phyloP scores from a whole-genome alignment of 2,797 vertebrate species.

The Merluccius polli region DNA sequence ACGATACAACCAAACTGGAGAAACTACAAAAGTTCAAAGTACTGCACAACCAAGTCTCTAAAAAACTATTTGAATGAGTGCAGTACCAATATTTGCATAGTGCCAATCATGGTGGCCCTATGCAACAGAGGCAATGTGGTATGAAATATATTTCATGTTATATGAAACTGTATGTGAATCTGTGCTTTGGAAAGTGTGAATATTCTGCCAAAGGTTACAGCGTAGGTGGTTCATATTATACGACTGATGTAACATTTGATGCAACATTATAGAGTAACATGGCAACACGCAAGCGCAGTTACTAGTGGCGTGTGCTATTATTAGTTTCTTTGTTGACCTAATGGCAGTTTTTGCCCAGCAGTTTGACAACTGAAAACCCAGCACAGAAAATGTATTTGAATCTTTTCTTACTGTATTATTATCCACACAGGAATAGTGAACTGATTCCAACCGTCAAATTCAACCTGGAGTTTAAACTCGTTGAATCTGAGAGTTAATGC shows the following conservation, averaged over 20 bases:
- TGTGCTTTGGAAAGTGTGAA: neutral
- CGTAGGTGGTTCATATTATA: neutral
- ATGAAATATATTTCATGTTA: neutral
- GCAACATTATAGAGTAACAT: neutral
- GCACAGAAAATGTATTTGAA: neutral
- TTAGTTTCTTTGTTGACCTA: neutral
- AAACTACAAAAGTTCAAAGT: neutral
- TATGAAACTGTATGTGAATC: neutral
- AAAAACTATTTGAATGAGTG: no score
- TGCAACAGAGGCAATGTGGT: neutral
- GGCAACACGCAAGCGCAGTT: no score
- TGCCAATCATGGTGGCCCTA: neutral
- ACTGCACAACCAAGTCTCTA: no score
- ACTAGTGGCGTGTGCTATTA: neutral
- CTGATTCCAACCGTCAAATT: neutral
- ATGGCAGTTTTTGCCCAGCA: neutral
- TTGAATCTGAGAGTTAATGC: neutral
- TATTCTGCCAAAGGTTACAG: neutral
- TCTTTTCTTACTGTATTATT: neutral
- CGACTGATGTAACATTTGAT: neutral
- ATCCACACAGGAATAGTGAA: neutral
- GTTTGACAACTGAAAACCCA: neutral
- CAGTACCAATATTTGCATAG: no score
- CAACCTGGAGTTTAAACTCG: neutral
- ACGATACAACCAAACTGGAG: neutral